A percentile compares a stretch with the other conserved stretches of the same genome.
Evolutionary conservation across 1,140 invertebrate species (phyloP).

Genomic region (Chionoecetes opilio): DNA sequence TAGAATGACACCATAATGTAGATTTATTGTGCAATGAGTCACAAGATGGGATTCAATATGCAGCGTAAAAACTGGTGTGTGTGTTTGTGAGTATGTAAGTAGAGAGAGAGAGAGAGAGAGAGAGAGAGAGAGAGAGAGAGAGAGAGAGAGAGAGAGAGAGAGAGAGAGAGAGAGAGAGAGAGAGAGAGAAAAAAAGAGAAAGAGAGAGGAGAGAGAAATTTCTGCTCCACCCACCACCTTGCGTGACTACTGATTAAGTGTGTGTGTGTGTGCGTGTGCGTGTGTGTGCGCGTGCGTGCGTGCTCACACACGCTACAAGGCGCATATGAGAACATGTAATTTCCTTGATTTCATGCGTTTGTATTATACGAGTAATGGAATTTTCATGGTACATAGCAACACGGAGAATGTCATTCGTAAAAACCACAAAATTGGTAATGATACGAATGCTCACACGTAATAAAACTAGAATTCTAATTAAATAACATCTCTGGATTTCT

Average conservation of each 20-base stretch:
- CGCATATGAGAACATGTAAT: neutral
- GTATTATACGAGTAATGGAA: neutral
- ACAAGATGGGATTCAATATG: constrained; percentile 29
- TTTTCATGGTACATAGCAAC: too few relatives aligned
- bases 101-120: too few relatives aligned
- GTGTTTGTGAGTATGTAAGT: neutral
- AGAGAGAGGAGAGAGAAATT: neutral
- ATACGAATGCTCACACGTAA: too few relatives aligned
- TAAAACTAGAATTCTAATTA: too few relatives aligned
- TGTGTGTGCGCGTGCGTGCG: neutral
- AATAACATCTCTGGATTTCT: too few relatives aligned
- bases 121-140: too few relatives aligned
- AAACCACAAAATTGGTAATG: too few relatives aligned
- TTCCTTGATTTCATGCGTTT: neutral
- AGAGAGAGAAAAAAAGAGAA: neutral
- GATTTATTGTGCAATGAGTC: constrained; percentile 29
- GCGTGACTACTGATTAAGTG: neutral
- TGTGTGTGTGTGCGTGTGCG: neutral
- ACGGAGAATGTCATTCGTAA: too few relatives aligned
- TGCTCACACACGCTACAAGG: neutral
- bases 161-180: too few relatives aligned
- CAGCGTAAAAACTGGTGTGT: constrained; percentile 17
- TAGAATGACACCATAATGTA: constrained; percentile 30
- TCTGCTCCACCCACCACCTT: neutral
- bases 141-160: too few relatives aligned